phyloP scores from a whole-genome alignment of 2,113 vertebrate genomes.

The Bubo scandiacus region DNA sequence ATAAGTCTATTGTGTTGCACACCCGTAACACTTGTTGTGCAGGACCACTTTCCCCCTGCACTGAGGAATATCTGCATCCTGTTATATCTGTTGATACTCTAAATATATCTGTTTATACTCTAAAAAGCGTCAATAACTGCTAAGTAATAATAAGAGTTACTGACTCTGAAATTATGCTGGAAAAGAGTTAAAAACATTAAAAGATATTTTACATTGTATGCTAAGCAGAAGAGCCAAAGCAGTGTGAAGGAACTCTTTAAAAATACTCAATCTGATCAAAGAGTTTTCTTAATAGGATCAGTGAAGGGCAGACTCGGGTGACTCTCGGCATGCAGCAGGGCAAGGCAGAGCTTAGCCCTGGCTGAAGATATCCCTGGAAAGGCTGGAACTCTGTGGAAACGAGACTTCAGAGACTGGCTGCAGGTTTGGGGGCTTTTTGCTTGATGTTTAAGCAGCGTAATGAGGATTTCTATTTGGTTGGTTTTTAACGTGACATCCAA shows the following conservation, averaged over 20 bases:
- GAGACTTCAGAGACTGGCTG: background rate
- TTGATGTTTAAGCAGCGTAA: background rate
- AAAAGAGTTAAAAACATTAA: background rate
- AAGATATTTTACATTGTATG: background rate
- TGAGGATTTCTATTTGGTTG: background rate
- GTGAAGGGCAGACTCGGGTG: background rate
- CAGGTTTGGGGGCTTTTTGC: background rate
- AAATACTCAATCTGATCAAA: background rate
- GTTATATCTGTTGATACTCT: background rate
- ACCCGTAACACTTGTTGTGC: background rate
- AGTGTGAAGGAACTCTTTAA: background rate
- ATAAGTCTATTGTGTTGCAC: background rate
- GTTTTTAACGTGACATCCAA: background rate
- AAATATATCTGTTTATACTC: background rate
- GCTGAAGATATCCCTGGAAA: background rate
- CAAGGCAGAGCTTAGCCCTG: background rate
- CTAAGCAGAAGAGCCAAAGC: background rate
- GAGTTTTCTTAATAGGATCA: background rate
- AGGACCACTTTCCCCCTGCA: background rate
- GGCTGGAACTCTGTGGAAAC: background rate
- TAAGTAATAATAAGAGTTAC: background rate
- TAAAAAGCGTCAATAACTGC: background rate
- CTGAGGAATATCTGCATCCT: background rate
- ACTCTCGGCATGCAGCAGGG: background rate
- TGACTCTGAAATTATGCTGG: background rate